Evolutionary conservation across 2,888 invertebrate species (phyloP).

Genomic region (Hybos culiciformis): DNA sequence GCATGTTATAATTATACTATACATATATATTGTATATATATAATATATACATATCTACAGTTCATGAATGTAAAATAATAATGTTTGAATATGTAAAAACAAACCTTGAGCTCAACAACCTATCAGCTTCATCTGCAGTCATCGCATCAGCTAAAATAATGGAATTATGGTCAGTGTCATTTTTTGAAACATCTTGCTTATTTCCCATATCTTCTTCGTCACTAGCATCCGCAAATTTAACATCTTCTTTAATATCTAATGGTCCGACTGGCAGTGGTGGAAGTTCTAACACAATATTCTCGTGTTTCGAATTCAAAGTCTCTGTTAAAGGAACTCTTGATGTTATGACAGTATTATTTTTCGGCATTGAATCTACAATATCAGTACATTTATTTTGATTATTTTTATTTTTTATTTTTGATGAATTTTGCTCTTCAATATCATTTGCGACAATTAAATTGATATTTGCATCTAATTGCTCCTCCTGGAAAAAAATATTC

Average conservation of each 20-base stretch:
- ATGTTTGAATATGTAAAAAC: conserved; percentile 23
- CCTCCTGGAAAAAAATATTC: conserved; percentile 21
- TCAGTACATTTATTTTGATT: background rate
- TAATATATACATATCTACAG: background rate
- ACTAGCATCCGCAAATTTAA: conserved; percentile 44
- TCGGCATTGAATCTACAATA: background rate
- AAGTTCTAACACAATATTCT: no score
- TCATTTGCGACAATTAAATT: conserved; percentile 1
- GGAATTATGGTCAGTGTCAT: conserved; percentile 15
- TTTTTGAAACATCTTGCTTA: conserved; percentile 26
- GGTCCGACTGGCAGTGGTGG: conserved; percentile 37
- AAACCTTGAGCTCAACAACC: conserved; percentile 73
- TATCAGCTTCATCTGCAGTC: conserved; percentile 82
- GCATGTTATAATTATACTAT: no score
- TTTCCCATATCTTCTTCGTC: conserved; percentile 40
- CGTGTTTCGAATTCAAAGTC: no score
- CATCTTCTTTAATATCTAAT: conserved; percentile 36
- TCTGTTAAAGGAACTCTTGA: background rate
- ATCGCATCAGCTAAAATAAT: conserved; percentile 42
- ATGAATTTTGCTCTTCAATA: background rate
- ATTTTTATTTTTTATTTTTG: background rate
- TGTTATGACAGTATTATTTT: background rate
- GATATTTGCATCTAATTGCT: conserved; percentile 5
- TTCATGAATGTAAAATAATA: background rate
- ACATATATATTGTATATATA: no score